Percentiles rank a stretch among this genome's conserved stretches.
phyloP scores from a whole-genome alignment of 2,113 vertebrate genomes.

The Proterorhinus semilunaris region DNA sequence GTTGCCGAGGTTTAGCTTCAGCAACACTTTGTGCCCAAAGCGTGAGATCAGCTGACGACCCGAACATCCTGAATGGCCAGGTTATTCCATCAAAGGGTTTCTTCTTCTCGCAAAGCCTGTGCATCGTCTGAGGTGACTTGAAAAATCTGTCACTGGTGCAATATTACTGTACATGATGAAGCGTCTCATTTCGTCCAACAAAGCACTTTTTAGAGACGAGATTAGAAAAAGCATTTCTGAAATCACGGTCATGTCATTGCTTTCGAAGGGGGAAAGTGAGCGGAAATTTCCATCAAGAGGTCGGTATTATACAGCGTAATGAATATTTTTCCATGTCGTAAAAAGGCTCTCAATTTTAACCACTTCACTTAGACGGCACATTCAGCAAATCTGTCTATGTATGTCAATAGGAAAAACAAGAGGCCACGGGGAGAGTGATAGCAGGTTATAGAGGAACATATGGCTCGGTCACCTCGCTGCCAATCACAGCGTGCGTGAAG shows the following conservation, averaged over 20 bases:
- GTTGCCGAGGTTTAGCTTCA: no score
- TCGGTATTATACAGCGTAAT: constrained; percentile 45
- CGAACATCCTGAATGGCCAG: no score
- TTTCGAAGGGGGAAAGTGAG: constrained; percentile 14
- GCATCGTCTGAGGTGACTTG: not conserved
- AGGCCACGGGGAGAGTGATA: constrained; percentile 43
- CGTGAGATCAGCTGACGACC: no score
- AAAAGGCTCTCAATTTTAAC: constrained; percentile 53
- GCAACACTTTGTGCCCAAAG: no score
- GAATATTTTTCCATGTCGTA: constrained; percentile 60
- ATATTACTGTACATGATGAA: constrained; percentile 11
- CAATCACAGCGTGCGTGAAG: constrained; percentile 61
- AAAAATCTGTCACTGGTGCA: not conserved
- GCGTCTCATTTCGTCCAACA: constrained; percentile 18
- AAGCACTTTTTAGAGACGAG: constrained; percentile 18
- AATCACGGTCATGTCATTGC: constrained; percentile 35
- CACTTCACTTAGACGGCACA: constrained; percentile 48
- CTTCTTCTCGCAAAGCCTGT: not conserved
- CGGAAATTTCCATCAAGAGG: constrained; percentile 57
- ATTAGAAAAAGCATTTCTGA: constrained; percentile 43
- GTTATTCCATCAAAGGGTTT: no score
- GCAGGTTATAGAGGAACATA: constrained; percentile 46
- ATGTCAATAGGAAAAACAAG: constrained; percentile 58
- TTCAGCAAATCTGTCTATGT: constrained; percentile 58
- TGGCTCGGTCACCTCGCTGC: constrained; percentile 50